These are phyloP conservation scores for Steinernema feltiae DNA, from an alignment of 1,140 invertebrate genomes.

Conservation along the genomic window DNA sequence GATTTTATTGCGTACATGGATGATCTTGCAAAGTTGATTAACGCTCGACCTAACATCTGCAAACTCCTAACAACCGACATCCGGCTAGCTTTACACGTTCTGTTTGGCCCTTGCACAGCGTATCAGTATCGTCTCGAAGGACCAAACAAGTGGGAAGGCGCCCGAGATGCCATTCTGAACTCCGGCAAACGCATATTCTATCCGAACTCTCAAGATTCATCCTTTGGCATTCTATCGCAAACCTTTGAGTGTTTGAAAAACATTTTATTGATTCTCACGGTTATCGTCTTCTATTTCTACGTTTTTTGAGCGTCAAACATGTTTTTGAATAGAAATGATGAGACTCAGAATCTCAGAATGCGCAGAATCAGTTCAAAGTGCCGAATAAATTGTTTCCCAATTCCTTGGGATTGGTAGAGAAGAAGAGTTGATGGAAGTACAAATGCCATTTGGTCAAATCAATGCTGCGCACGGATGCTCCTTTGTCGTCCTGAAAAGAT, in stretches of 20 bases:
- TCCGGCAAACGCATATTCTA: background rate
- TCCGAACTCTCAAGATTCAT: no score
- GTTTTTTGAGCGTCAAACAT: background rate
- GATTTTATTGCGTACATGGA: background rate
- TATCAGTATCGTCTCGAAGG: background rate
- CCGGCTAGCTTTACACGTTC: background rate
- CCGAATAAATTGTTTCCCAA: slow-evolving; percentile 50
- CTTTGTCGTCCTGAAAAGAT: slow-evolving; percentile 41
- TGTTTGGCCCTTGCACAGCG: background rate
- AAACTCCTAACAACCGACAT: background rate
- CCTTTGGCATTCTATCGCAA: no score
- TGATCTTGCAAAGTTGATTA: background rate
- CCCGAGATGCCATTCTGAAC: background rate
- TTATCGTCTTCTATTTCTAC: background rate
- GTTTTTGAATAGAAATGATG: background rate
- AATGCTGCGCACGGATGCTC: slow-evolving; percentile 29
- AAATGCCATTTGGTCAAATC: slow-evolving; percentile 38
- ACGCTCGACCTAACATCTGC: background rate
- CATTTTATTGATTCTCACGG: background rate
- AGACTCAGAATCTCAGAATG: background rate
- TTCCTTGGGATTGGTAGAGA: slow-evolving; percentile 36
- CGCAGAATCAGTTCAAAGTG: slow-evolving; percentile 22
- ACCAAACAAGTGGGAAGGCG: background rate
- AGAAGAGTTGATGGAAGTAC: slow-evolving; percentile 46
- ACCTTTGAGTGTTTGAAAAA: background rate